These are phyloP conservation scores for Borostomias antarcticus DNA, from an alignment of 2,797 vertebrate genomes.

Conservation along the genomic window DNA sequence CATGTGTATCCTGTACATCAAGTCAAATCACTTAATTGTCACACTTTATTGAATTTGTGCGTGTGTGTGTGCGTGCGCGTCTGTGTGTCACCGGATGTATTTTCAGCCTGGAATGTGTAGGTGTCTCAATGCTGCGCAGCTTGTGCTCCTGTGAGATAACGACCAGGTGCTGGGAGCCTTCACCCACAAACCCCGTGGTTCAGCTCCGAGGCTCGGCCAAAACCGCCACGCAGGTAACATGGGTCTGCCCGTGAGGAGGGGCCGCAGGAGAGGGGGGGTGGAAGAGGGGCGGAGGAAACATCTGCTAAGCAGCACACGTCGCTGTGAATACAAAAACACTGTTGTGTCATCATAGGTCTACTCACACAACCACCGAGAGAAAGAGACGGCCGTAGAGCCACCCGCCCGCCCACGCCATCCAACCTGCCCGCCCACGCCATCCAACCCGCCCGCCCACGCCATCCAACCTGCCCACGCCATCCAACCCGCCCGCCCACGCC, in stretches of 20 bases:
- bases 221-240: background rate
- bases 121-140: constrained; percentile 8
- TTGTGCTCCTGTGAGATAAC: constrained; percentile 29
- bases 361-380: background rate
- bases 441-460: no score
- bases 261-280: background rate
- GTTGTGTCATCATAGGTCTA: background rate
- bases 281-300: background rate
- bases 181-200: constrained; percentile 37
- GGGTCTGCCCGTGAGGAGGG: constrained; percentile 4
- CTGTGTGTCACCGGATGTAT: constrained; percentile 17
- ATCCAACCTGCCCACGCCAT: no score
- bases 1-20: no score
- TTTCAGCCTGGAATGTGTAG: constrained; percentile 1
- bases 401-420: no score
- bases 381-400: background rate
- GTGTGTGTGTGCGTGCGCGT: constrained; percentile 13
- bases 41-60: constrained; percentile 20
- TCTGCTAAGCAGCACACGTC: background rate
- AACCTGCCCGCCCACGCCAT: background rate
- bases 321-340: background rate
- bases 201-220: constrained; percentile 14
- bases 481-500: no score
- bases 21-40: no score
- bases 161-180: constrained; percentile 38